Percentiles rank a stretch among this genome's conserved stretches.
Conservation (phyloP, 1,140 invertebrate genomes). For the Caerostris extrusa region DNA sequence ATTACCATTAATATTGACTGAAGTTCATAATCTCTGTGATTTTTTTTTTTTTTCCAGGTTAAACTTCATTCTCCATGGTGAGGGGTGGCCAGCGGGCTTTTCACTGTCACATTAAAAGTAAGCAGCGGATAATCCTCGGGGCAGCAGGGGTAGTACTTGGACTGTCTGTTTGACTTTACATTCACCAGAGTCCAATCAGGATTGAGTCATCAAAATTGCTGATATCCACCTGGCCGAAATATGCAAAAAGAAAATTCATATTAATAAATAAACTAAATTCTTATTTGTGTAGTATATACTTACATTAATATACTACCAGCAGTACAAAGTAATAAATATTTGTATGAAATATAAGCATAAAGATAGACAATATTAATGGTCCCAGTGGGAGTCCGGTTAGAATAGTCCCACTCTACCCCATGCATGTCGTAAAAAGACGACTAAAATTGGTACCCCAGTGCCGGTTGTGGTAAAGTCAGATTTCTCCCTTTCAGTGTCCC, state of each 20-base stretch:
- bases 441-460: no score
- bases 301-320: no score
- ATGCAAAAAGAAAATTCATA: not conserved
- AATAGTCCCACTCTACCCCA: no score
- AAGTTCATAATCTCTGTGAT: not conserved
- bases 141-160: slow-evolving; percentile 35
- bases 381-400: no score
- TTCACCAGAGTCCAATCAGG: slow-evolving; percentile 3
- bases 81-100: not conserved
- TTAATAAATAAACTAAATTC: not conserved
- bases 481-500: no score
- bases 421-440: no score
- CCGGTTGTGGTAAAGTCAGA: no score
- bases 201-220: slow-evolving; percentile 35
- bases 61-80: not conserved
- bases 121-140: not conserved
- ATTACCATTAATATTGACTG: not conserved
- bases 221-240: slow-evolving; percentile 76
- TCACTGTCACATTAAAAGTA: slow-evolving; percentile 26
- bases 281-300: no score
- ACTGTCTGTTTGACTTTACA: not conserved
- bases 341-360: no score
- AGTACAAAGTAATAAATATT: no score
- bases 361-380: no score
- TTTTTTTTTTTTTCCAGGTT: not conserved